Percentiles rank a stretch among this genome's conserved stretches.
phyloP scores from a whole-genome alignment of 92 coral and sea anemone species.

The Micromussa lordhowensis region DNA sequence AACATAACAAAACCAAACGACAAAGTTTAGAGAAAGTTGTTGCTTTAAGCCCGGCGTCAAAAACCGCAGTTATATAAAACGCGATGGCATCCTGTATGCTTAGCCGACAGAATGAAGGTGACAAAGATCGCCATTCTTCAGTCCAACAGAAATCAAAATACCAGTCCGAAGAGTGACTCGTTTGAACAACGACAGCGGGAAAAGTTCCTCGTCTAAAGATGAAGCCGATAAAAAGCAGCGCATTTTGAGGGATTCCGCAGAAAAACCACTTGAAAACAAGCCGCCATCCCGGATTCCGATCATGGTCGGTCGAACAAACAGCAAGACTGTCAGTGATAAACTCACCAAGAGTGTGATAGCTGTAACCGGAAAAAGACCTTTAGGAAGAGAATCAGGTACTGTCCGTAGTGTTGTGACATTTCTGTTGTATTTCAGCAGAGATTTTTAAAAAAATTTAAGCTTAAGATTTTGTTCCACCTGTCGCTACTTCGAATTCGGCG shows the following conservation, averaged over 20 bases:
- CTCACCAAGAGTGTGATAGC: neutral
- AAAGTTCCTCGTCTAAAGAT: neutral
- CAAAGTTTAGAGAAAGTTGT: neutral
- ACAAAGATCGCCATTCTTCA: neutral
- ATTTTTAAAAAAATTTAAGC: too few species aligned
- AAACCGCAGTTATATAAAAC: neutral
- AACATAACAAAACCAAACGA: neutral
- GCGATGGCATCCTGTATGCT: neutral
- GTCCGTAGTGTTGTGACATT: too few species aligned
- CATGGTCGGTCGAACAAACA: neutral
- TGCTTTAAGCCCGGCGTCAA: neutral
- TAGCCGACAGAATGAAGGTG: neutral
- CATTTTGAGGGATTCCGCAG: neutral
- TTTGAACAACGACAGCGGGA: neutral
- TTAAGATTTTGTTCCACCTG: too few species aligned
- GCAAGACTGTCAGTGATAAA: neutral
- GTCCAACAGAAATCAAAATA: neutral
- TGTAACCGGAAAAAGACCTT: neutral
- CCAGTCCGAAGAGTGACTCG: neutral
- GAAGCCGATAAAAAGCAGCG: neutral
- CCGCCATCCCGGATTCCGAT: neutral
- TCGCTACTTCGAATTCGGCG: too few species aligned
- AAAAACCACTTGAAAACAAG: neutral
- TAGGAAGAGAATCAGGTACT: neutral
- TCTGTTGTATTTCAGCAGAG: neutral